Evolutionary conservation across 2,888 invertebrate genomes (phyloP).

Genomic region (Xylocampa areola): DNA sequence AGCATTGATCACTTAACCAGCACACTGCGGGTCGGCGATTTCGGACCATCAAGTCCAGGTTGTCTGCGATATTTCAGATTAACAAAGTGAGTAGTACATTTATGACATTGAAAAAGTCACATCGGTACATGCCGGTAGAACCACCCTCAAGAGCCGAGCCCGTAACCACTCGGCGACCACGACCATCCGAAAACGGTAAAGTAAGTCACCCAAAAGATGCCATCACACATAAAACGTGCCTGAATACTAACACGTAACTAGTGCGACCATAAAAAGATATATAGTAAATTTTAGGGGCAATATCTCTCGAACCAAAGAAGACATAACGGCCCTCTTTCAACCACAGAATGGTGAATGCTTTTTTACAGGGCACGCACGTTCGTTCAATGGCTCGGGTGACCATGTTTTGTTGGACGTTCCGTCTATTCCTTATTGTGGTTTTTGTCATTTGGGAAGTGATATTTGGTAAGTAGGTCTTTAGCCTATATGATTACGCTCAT

Average conservation of each 20-base stretch:
- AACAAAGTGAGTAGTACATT: no score
- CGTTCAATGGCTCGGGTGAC: slow-evolving; percentile 51
- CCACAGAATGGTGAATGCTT: slow-evolving; percentile 56
- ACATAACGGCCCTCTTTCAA: slow-evolving; percentile 47
- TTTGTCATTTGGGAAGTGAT: background rate
- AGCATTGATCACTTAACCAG: no score
- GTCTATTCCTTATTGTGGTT: slow-evolving; percentile 18
- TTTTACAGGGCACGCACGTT: slow-evolving; percentile 59
- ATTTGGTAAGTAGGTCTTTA: no score
- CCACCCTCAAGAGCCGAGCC: no score
- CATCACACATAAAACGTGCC: slow-evolving; percentile 45
- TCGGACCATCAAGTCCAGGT: no score
- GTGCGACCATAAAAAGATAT: slow-evolving; percentile 49
- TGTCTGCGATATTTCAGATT: no score
- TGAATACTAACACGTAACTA: slow-evolving; percentile 21
- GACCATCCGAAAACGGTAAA: background rate
- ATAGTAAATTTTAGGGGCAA: slow-evolving; percentile 53
- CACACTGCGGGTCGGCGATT: no score
- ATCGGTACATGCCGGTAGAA: no score
- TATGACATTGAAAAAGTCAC: no score
- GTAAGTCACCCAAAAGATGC: slow-evolving; percentile 4
- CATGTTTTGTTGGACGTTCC: slow-evolving; percentile 27
- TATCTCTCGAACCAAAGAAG: slow-evolving; percentile 57
- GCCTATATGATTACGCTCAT: no score
- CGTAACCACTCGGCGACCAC: no score